phyloP scores from a whole-genome alignment of 92 coral and sea anemone genomes.

The Scolanthus callimorphus region DNA sequence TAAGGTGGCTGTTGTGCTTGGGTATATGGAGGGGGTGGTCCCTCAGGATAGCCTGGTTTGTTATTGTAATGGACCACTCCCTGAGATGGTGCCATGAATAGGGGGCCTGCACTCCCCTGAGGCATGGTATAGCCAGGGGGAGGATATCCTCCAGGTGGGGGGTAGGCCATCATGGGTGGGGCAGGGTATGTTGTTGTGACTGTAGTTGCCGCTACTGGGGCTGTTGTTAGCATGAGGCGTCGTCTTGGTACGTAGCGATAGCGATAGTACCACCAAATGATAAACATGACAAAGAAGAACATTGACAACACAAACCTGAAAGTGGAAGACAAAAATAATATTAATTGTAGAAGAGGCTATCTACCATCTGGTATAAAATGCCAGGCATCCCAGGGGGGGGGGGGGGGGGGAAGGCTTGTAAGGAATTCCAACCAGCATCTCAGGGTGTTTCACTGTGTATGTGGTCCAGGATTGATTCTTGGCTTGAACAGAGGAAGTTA shows the following conservation, averaged over 20 bases:
- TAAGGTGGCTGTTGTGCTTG: not conserved
- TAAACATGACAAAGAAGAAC: slow-evolving; percentile 38
- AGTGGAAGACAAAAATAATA: no score
- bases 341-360: no score
- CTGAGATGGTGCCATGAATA: not conserved
- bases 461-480: no score
- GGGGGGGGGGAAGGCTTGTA: no score
- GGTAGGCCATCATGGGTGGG: not conserved
- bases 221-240: slow-evolving; percentile 22
- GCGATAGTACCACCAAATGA: slow-evolving; percentile 96
- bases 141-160: not conserved
- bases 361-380: no score
- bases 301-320: slow-evolving; percentile 56
- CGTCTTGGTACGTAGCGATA: slow-evolving; percentile 81
- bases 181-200: not conserved
- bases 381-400: no score
- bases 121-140: not conserved
- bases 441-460: no score
- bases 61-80: not conserved
- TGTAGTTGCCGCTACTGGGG: slow-evolving; percentile 21
- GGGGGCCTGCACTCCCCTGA: not conserved
- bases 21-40: slow-evolving; percentile 2
- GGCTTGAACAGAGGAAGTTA: no score
- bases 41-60: not conserved
- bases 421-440: no score